Base-by-base conservation (phyloP, 2,888 invertebrate genomes). In the Dryocosmus kuriphilus region DNA sequence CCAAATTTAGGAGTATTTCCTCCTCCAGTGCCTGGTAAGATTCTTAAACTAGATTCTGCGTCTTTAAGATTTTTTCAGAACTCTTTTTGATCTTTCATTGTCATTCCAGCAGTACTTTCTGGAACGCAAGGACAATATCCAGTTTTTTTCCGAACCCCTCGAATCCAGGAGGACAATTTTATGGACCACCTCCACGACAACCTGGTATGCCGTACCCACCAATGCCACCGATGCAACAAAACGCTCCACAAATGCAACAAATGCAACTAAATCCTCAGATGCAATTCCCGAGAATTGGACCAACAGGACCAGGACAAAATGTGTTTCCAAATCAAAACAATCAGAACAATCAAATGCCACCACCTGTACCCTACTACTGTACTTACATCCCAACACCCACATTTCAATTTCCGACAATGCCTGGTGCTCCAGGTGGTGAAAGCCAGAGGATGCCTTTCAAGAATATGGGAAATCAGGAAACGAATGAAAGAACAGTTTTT, bases 251-350 rank as follows among this genome's bases (percentile, higher is more conserved):
- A n/a, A 51, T 51, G 9, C 51, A 51, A 51, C 51, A n/a, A 51
- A 46, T 19, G 19, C 19, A 46, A 7, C 38, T 11, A 46, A 51
- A 51, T n/a, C n/a, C 51, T 51, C 38, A 22, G 11, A 6, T 22
- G 57, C 57, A 51, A 27, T 46, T 51, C 46, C 46, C 51, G 2
- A 46, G 51, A 11, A 19, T 71, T n/a, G 71, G 71, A 1, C 71
- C 71, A 6, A 71, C 71, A 30, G 71, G 71, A 71, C 71, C 71
- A 2, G 71, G 32, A 5, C 27, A 41, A n/a, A 71, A 19, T 19
- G 16, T 51, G 27, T 51, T 71, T n/a, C 9, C n/a, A 19, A 71
- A 41, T 14, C 3, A 22, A 11, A 65, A 65, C 35, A 65, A 24
- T 65, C n/a, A 41, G 27, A 46, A 8, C 16, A 41, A 19, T 46